Conservation (phyloP, 2,113 vertebrate species). For the Tachycineta bicolor region DNA sequence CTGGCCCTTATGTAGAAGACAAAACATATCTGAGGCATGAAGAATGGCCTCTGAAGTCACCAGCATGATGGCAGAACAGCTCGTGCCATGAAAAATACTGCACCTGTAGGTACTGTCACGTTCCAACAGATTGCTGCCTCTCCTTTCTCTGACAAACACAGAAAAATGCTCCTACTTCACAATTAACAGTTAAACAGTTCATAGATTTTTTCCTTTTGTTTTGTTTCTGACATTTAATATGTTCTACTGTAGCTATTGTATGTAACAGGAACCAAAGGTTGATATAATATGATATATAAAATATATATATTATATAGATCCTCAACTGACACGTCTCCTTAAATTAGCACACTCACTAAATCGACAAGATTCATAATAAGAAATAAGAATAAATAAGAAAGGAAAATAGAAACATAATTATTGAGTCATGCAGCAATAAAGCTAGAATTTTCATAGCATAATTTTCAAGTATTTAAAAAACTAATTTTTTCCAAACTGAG, state of each 20-base stretch:
- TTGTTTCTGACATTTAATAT: background rate
- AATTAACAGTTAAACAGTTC: background rate
- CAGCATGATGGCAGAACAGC: background rate
- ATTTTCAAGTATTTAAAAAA: background rate
- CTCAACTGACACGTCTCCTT: background rate
- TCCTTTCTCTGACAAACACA: background rate
- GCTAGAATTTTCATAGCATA: background rate
- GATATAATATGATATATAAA: background rate
- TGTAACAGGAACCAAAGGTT: background rate
- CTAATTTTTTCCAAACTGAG: background rate
- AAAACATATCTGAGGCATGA: background rate
- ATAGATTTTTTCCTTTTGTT: background rate
- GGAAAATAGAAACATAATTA: background rate
- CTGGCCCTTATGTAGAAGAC: background rate
- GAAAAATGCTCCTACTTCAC: background rate
- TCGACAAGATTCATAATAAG: background rate
- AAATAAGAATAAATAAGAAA: background rate
- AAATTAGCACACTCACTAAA: background rate
- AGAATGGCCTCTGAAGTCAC: background rate
- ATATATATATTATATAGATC: background rate
- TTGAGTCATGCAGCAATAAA: background rate
- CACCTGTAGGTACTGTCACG: background rate
- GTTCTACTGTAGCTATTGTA: background rate
- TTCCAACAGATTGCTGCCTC: background rate
- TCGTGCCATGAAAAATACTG: background rate